Evolutionary conservation across 30 jellyfish, hydroid and myxozoan species (phyloP), one percentile per base, ranked within the genome.

Genomic region (Aurelia aurita complex sp. Pacific): DNA sequence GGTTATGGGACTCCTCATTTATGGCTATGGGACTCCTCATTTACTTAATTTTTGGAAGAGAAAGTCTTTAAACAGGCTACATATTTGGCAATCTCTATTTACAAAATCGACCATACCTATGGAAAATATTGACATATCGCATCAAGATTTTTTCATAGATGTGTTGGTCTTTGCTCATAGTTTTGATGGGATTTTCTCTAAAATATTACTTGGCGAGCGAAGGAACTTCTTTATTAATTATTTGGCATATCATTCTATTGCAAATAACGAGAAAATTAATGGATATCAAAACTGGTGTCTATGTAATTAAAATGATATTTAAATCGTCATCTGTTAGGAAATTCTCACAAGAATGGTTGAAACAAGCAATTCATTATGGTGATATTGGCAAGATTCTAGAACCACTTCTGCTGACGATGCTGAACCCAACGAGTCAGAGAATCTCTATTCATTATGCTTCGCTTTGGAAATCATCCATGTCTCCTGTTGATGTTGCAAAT

Each of bases 361-460:
- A 73, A 61, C 98, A 92, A 73, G 89, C 97, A 3, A 73, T 85
- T 23, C 95, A 87, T 69, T 88, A 67, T 57, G 98, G 98, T 23
- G 98, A 92, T 62, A 88, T 92, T 40, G 98, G 98, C 36, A 69
- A 97, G 53, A 42, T 92, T 3, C 43, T 86, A 12, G 98, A 92
- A 86, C 95, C 96, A 19, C 64, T 92, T 15, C 70, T 92, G 53
- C 57, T 92, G 10, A 78, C 91, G 46, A 74, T 92, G 93, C 94
- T 92, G 59, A 83, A 87, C 53, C 98, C 98, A 17, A 15, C 94
- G 35, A 92, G 97, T 77, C 42, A 96, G 36, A 62, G 98, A 46
- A 87, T 92, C 17, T 88, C 97, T 34, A 88, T 92, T 53, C 98
- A 92, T 74, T 88, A 86, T 62, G 92, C 93, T 70, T 73, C 83